phyloP scores from a whole-genome alignment of 2,113 vertebrate genomes.

The Oryctolagus cuniculus region mOryCun1.1 NC_091448.1:39617001-39617500 shows the following conservation, averaged over 20 bases:
- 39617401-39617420: neutral
- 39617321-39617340: neutral
- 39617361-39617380: neutral
- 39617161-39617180: neutral
- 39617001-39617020: neutral
- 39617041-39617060: neutral
- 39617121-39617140: neutral
- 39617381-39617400: neutral
- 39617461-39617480: neutral
- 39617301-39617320: neutral
- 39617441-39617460: neutral
- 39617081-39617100: neutral
- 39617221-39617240: accelerated
- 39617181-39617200: neutral
- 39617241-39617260: neutral
- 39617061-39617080: neutral
- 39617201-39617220: neutral
- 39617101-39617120: neutral
- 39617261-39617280: neutral
- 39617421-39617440: neutral
- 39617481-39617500: neutral
- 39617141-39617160: neutral
- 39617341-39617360: neutral
- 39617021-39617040: neutral
- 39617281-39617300: neutral